Conservation (phyloP, 2,113 vertebrate genomes). For the Lepus timidus region DNA sequence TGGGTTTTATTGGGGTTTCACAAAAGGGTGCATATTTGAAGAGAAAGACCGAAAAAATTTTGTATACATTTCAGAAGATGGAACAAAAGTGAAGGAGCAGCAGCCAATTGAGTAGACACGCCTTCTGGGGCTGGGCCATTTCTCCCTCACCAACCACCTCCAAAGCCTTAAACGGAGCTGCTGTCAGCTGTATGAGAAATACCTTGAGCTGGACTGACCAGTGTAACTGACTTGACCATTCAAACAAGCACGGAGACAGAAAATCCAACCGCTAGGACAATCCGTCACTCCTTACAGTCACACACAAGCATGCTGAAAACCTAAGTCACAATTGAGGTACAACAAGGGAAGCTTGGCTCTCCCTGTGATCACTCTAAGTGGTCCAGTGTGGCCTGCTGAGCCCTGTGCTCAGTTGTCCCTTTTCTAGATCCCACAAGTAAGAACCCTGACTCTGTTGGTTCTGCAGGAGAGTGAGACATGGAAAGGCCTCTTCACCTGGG, state of each 20-base stretch:
- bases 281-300: neutral
- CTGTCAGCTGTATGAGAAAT: neutral
- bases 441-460: neutral
- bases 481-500: neutral
- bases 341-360: neutral
- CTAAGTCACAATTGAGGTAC: neutral
- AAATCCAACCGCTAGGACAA: neutral
- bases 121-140: neutral
- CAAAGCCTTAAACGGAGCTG: neutral
- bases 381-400: neutral
- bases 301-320: neutral
- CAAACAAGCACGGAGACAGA: neutral
- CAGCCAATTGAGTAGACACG: neutral
- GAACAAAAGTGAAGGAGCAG: neutral
- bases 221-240: neutral
- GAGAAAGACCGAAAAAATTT: conserved; percentile 64
- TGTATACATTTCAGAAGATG: conserved; percentile 15
- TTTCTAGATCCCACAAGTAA: neutral
- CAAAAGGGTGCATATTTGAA: conserved; percentile 20
- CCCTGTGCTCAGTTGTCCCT: neutral
- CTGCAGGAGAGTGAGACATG: neutral
- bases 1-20: conserved; percentile 69
- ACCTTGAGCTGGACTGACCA: neutral
- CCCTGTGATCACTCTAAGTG: neutral
- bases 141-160: neutral